Evolutionary conservation across 2,888 invertebrate species (phyloP).

Genomic region (Rhingia rostrata): DNA sequence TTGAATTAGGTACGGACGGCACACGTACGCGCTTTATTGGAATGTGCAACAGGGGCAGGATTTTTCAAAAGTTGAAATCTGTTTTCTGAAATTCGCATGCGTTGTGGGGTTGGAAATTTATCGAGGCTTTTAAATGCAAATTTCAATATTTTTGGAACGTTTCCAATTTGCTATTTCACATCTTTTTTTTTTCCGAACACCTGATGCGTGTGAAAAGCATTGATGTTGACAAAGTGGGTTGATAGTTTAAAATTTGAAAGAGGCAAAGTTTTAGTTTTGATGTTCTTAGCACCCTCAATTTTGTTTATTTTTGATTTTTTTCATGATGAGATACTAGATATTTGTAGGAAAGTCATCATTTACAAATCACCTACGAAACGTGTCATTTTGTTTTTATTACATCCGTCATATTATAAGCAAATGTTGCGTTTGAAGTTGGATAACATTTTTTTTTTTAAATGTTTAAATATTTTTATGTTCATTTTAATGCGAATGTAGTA

Average conservation of each 20-base stretch:
- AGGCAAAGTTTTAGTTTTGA: conserved; percentile 18
- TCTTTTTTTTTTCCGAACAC: conserved; percentile 1
- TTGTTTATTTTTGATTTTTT: too few species aligned
- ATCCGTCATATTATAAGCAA: too few species aligned
- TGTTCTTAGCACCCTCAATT: too few species aligned
- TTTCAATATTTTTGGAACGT: conserved; percentile 6
- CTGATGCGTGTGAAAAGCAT: conserved; percentile 1
- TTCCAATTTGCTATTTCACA: conserved; percentile 4
- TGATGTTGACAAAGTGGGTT: background rate
- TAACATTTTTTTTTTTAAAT: too few species aligned
- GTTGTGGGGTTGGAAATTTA: conserved; percentile 8
- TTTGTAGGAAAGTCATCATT: too few species aligned
- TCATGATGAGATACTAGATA: too few species aligned
- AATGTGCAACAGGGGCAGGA: background rate
- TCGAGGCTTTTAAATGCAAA: conserved; percentile 1
- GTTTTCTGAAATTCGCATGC: background rate
- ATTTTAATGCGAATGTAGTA: too few species aligned
- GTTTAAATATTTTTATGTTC: too few species aligned
- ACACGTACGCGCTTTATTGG: background rate
- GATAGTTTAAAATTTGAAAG: background rate
- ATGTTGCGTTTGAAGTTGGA: too few species aligned
- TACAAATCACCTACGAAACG: too few species aligned
- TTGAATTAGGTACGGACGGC: conserved; percentile 10
- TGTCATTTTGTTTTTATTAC: too few species aligned
- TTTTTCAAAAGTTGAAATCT: background rate